Evolutionary conservation across 2,113 vertebrate species (phyloP).

Genomic region (Galbula dea): DNA sequence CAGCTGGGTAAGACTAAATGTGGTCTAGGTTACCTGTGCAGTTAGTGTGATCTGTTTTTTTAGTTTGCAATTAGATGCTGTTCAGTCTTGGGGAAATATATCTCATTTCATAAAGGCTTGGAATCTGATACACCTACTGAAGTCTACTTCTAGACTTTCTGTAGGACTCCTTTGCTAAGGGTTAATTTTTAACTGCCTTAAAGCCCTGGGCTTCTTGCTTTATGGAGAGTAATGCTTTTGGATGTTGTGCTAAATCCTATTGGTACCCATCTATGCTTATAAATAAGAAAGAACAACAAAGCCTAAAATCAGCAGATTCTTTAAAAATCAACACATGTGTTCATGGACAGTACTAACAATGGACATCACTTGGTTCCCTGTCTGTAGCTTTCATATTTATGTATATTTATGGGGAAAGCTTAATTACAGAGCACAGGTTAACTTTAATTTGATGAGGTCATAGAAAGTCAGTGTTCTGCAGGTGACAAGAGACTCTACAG

Average conservation of each 20-base stretch:
- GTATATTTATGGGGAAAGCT: not conserved
- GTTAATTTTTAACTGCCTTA: not conserved
- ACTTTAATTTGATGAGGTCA: not conserved
- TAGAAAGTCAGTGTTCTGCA: not conserved
- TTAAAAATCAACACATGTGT: rapidly evolving
- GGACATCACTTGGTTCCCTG: not conserved
- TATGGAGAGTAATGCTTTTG: not conserved
- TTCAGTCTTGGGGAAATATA: not conserved
- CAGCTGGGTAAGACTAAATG: slow-evolving; percentile 75
- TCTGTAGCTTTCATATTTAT: not conserved
- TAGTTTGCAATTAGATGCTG: not conserved
- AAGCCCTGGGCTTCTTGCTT: not conserved
- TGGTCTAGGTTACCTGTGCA: not conserved
- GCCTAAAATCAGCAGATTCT: not conserved
- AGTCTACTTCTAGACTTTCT: not conserved
- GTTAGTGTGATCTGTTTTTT: not conserved
- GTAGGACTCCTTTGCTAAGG: not conserved
- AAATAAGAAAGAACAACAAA: not conserved
- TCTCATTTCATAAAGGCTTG: not conserved
- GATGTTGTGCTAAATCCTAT: rapidly evolving
- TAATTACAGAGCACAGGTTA: not conserved
- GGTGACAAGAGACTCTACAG: not conserved
- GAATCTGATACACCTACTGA: not conserved
- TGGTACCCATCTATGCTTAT: not conserved
- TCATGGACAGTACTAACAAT: not conserved